Base-by-base conservation (phyloP, 2,797 vertebrate species). In the Labroides dimidiatus region DNA sequence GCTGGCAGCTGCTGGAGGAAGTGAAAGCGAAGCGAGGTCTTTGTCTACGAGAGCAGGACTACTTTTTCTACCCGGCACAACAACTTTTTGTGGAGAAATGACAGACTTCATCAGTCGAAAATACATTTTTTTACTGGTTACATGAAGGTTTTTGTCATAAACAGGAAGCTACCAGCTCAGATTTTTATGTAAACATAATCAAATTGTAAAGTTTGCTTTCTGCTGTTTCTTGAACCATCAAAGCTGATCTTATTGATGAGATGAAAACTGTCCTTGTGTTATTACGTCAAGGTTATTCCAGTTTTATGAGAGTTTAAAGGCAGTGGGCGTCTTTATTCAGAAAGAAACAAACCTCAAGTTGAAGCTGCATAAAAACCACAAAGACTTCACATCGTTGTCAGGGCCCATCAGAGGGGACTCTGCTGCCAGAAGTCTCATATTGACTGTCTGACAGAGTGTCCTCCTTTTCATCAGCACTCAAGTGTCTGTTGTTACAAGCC, bases 1-100 rank as follows among this genome's bases (percentile, higher is more conserved):
- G 4, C 69, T 60, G 67, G 77, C 69, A 61, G 59, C 39, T 48
- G 72, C 65, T 72, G 62, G 65, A 69, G 64, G 4, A 7, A 39
- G 72, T 83, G 19, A 14, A 23, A 67, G 64, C 41, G 39, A 59
- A 43, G 65, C 12, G 53, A 65, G 24, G 63, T 58, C 56, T 59
- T 60, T 58, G 66, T 33, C 30, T 33, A 9, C 79, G 54, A 60
- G 19, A 27, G 48, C n/a, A 50, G 49, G 36, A 20, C 56, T 30
- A 61, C 48, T 62, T 62, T 72, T 53, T 27, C 37, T 52, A 13
- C 23, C 51, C 60, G 55, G 61, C 68, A 68, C 43, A 54, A 69
- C 47, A 67, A 52, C 21, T 61, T 64, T 68, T 64, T 17, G 39
- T 53, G 7, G 20, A 45, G 9, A 53, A 53, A 27, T 53, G 55